Conservation (phyloP, 2,113 vertebrate species). For the Boulengeromyrus knoepffleri region DNA sequence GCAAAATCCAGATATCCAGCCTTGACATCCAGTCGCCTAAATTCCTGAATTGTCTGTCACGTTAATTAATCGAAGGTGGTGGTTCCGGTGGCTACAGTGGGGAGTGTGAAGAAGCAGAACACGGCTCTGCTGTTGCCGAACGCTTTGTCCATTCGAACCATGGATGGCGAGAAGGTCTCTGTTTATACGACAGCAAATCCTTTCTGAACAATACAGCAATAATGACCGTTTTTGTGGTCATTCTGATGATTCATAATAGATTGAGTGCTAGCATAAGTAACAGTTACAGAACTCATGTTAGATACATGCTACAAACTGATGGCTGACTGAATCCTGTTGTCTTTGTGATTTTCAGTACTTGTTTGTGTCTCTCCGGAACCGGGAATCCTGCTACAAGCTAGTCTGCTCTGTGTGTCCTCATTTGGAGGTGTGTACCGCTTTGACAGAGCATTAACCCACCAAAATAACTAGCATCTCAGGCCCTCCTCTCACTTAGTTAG, state of each 20-base stretch:
- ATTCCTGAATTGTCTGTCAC: not conserved
- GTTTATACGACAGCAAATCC: not conserved
- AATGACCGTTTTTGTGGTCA: not conserved
- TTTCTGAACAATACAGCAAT: not conserved
- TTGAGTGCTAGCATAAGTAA: not conserved
- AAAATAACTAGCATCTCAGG: not conserved
- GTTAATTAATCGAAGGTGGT: constrained; percentile 48
- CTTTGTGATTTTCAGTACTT: constrained; percentile 54
- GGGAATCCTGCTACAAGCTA: constrained; percentile 56
- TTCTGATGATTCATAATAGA: not conserved
- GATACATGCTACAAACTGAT: not conserved
- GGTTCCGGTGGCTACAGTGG: constrained; percentile 50
- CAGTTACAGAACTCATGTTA: not conserved
- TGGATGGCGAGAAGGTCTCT: constrained; percentile 66
- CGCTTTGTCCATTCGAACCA: constrained; percentile 61
- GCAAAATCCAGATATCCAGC: not conserved
- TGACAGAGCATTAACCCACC: not conserved
- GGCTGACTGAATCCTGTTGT: not conserved
- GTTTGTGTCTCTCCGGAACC: constrained; percentile 61
- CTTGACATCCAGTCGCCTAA: not conserved
- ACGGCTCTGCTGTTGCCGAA: constrained; percentile 61
- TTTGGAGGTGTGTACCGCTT: constrained; percentile 43
- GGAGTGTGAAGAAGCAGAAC: constrained; percentile 66
- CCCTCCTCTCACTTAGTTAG: not conserved
- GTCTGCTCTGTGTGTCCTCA: constrained; percentile 54